Conservation (phyloP, 2,888 invertebrate genomes). For the Cosmia pyralina region DNA sequence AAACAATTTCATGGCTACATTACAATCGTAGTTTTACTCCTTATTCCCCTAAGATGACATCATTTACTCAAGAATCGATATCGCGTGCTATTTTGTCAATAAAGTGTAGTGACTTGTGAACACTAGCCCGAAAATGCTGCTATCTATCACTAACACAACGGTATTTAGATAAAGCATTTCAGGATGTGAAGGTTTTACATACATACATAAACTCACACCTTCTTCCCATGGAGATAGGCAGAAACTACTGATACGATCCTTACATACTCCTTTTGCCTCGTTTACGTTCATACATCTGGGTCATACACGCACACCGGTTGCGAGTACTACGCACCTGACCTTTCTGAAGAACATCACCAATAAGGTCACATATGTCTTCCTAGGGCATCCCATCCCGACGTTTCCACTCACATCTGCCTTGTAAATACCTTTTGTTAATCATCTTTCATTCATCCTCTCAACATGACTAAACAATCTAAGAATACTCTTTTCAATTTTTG, state of each 20-base stretch:
- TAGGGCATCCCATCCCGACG: too few relatives aligned
- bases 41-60: slow-evolving; percentile 60
- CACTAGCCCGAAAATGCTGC: not conserved
- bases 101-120: not conserved
- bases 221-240: too few relatives aligned
- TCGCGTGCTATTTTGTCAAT: slow-evolving; percentile 25
- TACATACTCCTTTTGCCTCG: too few relatives aligned
- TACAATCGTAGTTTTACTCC: slow-evolving; percentile 52
- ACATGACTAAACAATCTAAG: not conserved
- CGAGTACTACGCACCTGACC: not conserved
- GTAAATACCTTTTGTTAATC: not conserved
- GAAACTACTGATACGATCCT: too few relatives aligned
- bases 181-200: not conserved
- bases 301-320: too few relatives aligned
- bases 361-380: not conserved
- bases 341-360: not conserved
- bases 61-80: slow-evolving; percentile 65
- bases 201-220: too few relatives aligned
- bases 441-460: not conserved
- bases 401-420: not conserved
- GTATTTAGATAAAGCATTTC: not conserved
- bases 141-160: not conserved
- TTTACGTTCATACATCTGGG: too few relatives aligned
- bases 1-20: slow-evolving; percentile 35
- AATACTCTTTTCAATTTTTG: too few relatives aligned